Conservation (phyloP, 2,113 vertebrate species). For the Mungos mungo region DNA sequence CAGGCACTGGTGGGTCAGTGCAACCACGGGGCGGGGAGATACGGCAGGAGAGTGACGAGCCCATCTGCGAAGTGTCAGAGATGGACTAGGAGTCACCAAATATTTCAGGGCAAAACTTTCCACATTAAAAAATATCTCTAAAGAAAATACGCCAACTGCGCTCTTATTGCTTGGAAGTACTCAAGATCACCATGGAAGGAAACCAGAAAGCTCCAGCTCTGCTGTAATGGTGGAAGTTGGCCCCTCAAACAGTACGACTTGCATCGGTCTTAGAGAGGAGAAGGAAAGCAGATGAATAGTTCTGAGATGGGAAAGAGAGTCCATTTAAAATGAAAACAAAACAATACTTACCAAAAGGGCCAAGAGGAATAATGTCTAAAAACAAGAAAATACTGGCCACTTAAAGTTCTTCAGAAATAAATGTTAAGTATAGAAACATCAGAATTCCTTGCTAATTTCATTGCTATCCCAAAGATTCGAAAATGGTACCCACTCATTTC, state of each 20-base stretch:
- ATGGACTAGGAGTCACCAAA: slow-evolving; percentile 69
- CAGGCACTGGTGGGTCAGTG: slow-evolving; percentile 81
- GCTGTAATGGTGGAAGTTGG: neutral
- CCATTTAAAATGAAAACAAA: slow-evolving; percentile 40
- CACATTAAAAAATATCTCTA: slow-evolving; percentile 47
- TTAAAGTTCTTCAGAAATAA: slow-evolving; percentile 52
- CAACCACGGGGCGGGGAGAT: slow-evolving; percentile 81
- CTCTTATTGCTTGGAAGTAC: slow-evolving; percentile 48
- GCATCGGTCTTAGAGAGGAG: neutral
- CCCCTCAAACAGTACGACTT: neutral
- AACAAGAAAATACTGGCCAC: slow-evolving; percentile 4
- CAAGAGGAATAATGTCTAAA: slow-evolving; percentile 10
- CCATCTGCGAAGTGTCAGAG: slow-evolving; percentile 75
- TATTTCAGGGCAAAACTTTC: slow-evolving; percentile 67
- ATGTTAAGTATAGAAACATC: slow-evolving; percentile 18
- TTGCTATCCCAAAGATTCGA: neutral
- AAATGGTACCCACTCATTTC: slow-evolving; percentile 35
- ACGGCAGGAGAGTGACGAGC: slow-evolving; percentile 75
- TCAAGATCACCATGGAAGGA: slow-evolving; percentile 56
- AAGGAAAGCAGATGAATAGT: slow-evolving; percentile 35
- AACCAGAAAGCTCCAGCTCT: slow-evolving; percentile 51
- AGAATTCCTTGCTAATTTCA: neutral
- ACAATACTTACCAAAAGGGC: neutral
- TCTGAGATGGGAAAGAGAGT: neutral
- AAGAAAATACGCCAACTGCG: slow-evolving; percentile 56